A percentile compares a stretch with the other conserved stretches of the same genome.
Conservation (phyloP, 2,888 invertebrate genomes). For the Homarus gammarus region DNA sequence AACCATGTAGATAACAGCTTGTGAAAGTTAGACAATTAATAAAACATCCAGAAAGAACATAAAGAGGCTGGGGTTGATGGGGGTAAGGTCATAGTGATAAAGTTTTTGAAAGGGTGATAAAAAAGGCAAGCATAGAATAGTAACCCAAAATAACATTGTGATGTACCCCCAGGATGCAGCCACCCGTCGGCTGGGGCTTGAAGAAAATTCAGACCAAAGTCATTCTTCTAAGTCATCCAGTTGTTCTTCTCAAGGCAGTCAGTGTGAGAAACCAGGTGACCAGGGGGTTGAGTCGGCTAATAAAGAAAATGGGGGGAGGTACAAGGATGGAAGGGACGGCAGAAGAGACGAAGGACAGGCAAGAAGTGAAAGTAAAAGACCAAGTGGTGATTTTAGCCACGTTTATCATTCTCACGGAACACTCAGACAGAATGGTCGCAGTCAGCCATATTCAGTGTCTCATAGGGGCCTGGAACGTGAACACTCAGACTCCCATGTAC, state of each 20-base stretch:
- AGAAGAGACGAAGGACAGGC: slow-evolving; percentile 1
- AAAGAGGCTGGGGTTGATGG: no score
- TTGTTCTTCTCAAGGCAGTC: not conserved
- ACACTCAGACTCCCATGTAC: not conserved
- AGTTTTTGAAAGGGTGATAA: no score
- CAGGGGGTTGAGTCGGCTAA: not conserved
- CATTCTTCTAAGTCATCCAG: slow-evolving; percentile 14
- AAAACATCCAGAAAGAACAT: no score
- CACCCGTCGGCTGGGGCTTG: slow-evolving; percentile 52
- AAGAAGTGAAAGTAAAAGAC: not conserved
- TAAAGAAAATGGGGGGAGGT: slow-evolving; percentile 31
- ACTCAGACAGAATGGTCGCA: slow-evolving; percentile 2
- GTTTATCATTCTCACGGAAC: not conserved
- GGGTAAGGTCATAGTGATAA: no score
- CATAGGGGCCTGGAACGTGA: not conserved
- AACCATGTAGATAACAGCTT: no score
- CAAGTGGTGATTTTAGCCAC: not conserved
- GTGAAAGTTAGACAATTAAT: no score
- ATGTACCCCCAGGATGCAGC: slow-evolving; percentile 46
- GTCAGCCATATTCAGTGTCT: not conserved
- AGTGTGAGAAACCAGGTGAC: not conserved
- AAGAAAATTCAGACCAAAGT: slow-evolving; percentile 3
- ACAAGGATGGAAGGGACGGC: not conserved
- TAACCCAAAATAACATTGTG: not conserved
- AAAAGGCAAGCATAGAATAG: no score